These are phyloP conservation scores for Hexactinellida sp. DNA, from an alignment of 37 sponge, comb jelly and placozoan species.

Conservation along the genomic window DNA sequence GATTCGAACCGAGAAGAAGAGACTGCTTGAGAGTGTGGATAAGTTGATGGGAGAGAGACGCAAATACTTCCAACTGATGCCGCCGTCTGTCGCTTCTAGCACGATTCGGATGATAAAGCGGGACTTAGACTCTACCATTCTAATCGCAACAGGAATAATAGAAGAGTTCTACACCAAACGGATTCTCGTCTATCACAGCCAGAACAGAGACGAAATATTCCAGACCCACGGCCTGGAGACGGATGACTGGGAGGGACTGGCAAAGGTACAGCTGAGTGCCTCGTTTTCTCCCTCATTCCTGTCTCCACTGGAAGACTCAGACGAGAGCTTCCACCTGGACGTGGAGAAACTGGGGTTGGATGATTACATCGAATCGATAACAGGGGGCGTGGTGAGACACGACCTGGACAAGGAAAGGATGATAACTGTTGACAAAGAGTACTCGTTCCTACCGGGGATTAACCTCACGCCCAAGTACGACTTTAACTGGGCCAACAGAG, in stretches of 20 bases:
- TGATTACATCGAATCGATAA: neutral
- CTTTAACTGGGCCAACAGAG: neutral
- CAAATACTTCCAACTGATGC: neutral
- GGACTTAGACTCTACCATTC: neutral
- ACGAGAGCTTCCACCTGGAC: neutral
- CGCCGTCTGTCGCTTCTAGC: neutral
- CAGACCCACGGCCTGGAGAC: neutral
- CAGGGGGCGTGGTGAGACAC: neutral
- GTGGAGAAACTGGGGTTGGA: neutral
- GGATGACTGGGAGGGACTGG: slow-evolving; percentile 2
- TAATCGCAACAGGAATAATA: neutral
- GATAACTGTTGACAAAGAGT: neutral
- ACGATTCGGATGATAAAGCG: neutral
- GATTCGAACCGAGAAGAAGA: neutral
- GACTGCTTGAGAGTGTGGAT: neutral
- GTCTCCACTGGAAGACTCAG: neutral
- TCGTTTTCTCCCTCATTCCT: slow-evolving; percentile 17
- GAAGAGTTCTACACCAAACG: slow-evolving; percentile 10
- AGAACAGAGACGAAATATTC: neutral
- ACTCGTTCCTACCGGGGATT: neutral
- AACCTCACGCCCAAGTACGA: neutral
- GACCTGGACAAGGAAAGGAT: neutral
- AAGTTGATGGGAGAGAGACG: neutral
- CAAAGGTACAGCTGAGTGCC: neutral
- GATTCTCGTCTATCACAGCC: neutral